These are phyloP conservation scores for Osmerus mordax DNA, from an alignment of 2,113 vertebrate genomes.

Conservation along the genomic window DNA sequence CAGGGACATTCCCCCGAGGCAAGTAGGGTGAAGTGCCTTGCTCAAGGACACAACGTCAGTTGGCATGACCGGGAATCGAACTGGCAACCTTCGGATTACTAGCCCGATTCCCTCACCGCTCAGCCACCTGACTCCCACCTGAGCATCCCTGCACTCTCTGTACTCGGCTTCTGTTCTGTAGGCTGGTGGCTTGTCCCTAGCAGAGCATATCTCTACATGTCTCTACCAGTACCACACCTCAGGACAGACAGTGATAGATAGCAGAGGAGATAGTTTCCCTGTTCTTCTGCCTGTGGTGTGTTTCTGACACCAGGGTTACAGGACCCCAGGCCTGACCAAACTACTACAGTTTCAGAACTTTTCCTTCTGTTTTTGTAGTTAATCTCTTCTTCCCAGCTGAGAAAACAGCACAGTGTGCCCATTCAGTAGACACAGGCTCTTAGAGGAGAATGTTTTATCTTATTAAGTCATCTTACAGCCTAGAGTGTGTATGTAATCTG, in stretches of 20 bases:
- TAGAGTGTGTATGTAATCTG: too few species aligned
- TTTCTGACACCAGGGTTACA: constrained; percentile 2
- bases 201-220: constrained; percentile 16
- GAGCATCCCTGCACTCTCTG: too few species aligned
- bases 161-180: too few species aligned
- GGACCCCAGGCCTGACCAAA: neutral
- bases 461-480: neutral
- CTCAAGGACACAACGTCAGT: too few species aligned
- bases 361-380: neutral
- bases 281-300: neutral
- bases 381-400: constrained; percentile 36
- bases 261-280: neutral
- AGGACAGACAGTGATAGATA: neutral
- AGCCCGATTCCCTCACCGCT: too few species aligned
- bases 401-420: constrained; percentile 17
- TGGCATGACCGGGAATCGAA: too few species aligned
- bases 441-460: neutral
- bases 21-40: too few species aligned
- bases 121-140: too few species aligned
- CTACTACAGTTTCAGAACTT: neutral
- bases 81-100: too few species aligned
- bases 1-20: too few species aligned
- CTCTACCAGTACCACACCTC: constrained; percentile 27
- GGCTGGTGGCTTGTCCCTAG: too few species aligned
- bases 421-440: constrained; percentile 24